Evolutionary conservation across 2,888 invertebrate species (phyloP), one percentile per base, ranked within the genome.

Genomic region (Galerucella nymphaeae): DNA sequence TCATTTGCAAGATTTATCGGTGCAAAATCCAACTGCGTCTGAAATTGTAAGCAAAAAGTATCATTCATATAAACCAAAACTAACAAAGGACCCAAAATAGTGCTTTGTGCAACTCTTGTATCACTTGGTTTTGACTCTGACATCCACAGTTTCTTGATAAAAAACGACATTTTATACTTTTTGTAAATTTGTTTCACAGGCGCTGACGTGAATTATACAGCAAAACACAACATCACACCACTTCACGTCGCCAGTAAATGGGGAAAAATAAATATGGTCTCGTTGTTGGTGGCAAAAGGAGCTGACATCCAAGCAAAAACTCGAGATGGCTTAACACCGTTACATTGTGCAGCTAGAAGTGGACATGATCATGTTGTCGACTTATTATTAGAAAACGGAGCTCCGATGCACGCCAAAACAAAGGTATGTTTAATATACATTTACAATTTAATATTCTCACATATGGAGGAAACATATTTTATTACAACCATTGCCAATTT

Each of bases 201-300:
- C 42, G 99, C 99, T 0, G 96, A 99, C 88, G 95, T 98, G 16
- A 99, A 98, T 86, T 95, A 94, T 82, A 93, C 95, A 71, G 99
- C 99, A 41, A 97, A 99, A 89, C 98, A 99, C 88, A 96, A 95
- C 86, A 99, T 99, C 82, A 97, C 97, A n/a, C 98, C 98, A 0
- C 88, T 99, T 66, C 99, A 99, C 86, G 99, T 99, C 50, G 98
- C 99, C 58, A 94, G 96, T 83, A 98, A 99, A 89, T 99, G 99
- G 99, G 99, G 99, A 10, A 97, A 98, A 86, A 91, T 94, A 80
- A 94, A 95, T 79, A 96, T 99, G 93, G 94, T 97, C 41, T 92
- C 93, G 72, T 88, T 99, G 77, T 90, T 99, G 75, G 90, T 98
- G 63, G 94, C 95, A 80, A 93, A 94, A 86, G 93, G 94, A 76